These are phyloP conservation scores for Camponotus pennsylvanicus DNA, from an alignment of 1,140 invertebrate genomes.

Conservation along the genomic window DNA sequence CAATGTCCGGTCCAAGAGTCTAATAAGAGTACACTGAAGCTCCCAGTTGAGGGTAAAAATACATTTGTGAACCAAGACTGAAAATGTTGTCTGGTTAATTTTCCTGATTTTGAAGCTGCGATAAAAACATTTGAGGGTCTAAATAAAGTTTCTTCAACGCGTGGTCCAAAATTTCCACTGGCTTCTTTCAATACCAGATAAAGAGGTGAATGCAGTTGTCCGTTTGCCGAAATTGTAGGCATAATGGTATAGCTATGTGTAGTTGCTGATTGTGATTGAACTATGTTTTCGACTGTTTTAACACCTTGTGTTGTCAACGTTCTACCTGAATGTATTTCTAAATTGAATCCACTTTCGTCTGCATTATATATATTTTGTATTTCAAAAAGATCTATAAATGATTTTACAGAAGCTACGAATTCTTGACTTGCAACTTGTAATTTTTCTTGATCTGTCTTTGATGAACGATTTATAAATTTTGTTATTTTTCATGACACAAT, in stretches of 20 bases:
- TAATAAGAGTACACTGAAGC: conserved; percentile 30
- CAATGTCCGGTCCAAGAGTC: conserved; percentile 62
- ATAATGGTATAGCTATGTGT: neutral
- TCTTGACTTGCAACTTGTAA: neutral
- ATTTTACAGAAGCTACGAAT: too few species aligned
- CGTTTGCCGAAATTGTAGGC: neutral
- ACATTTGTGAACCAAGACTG: conserved; percentile 51
- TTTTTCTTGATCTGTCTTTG: neutral
- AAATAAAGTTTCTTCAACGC: conserved; percentile 60
- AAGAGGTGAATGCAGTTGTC: neutral
- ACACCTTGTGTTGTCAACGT: too few species aligned
- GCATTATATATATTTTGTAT: too few species aligned
- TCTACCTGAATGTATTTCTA: too few species aligned
- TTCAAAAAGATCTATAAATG: too few species aligned
- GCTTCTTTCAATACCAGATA: conserved; percentile 59
- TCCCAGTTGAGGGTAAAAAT: conserved; percentile 13
- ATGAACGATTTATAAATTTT: conserved; percentile 1
- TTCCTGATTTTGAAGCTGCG: conserved; percentile 55
- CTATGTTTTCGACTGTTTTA: neutral
- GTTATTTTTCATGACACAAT: neutral
- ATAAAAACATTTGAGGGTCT: conserved; percentile 28
- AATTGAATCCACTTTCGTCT: too few species aligned
- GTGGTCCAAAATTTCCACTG: conserved; percentile 49
- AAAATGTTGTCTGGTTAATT: conserved; percentile 25
- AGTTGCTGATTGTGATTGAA: neutral